Percentiles rank a stretch among this genome's conserved stretches.
These are phyloP conservation scores for Pseudolycoriella hygida DNA, from an alignment of 2,888 invertebrate species.

Conservation along the genomic window DNA sequence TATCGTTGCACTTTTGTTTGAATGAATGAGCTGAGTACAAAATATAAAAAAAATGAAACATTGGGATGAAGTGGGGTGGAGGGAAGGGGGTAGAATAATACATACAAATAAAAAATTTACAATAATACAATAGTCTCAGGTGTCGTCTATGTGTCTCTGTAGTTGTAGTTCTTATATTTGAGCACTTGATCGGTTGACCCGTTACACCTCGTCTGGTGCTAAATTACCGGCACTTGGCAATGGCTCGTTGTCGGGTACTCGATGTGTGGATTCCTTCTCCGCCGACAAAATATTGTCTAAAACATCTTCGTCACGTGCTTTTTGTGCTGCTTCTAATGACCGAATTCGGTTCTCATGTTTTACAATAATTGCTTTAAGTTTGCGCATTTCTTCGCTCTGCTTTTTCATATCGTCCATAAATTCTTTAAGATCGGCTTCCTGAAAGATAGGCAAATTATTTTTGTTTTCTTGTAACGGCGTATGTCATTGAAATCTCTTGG, in stretches of 20 bases:
- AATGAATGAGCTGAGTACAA: too few relatives aligned
- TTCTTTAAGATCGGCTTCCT: slow-evolving; percentile 5
- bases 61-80: too few relatives aligned
- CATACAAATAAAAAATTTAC: too few relatives aligned
- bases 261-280: slow-evolving; percentile 8
- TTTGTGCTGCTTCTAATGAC: slow-evolving; percentile 25
- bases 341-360: slow-evolving; percentile 65
- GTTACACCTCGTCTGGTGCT: slow-evolving; percentile 22
- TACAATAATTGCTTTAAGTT: slow-evolving; percentile 83
- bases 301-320: slow-evolving; percentile 21
- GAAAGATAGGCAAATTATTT: background rate
- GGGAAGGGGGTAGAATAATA: too few relatives aligned
- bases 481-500: too few relatives aligned
- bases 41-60: too few relatives aligned
- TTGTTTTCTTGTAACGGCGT: too few relatives aligned
- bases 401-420: slow-evolving; percentile 35
- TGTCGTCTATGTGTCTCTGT: too few relatives aligned
- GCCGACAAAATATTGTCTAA: slow-evolving; percentile 14
- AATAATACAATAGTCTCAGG: too few relatives aligned
- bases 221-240: slow-evolving; percentile 10
- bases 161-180: too few relatives aligned
- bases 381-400: slow-evolving; percentile 75
- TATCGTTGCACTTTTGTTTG: too few relatives aligned
- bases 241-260: slow-evolving; percentile 3
- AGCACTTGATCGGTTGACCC: too few relatives aligned